Base-by-base conservation (phyloP, 2,113 vertebrate species). In the rabbit (Oryctolagus cuniculus) region DNA sequence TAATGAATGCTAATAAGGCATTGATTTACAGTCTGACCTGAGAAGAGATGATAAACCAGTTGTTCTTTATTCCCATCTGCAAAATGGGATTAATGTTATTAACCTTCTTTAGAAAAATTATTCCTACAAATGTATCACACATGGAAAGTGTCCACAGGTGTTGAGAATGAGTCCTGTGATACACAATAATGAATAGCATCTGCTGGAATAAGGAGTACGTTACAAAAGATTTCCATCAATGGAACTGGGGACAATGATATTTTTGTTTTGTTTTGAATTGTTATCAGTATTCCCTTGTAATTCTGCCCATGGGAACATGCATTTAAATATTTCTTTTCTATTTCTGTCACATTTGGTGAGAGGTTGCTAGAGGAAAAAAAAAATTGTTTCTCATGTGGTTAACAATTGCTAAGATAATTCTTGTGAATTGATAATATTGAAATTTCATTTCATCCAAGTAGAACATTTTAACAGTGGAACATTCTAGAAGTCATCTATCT, bases 71-170 rank as follows among this genome's bases (percentile, higher is more conserved):
- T 93, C 90, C 94, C 90, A 95, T 95, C 96, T 96, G 97, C 95
- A 90, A 96, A 97, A 97, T 97, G 96, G 97, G 96, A 96, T 96
- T 96, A 95, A 96, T 86, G 44, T 22, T 81, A 95, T 93, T 96
- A 97, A 96, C 85, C 92, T 92, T 87, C 78, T 93, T 92, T 86
- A 74, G 92, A 93, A 90, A 73, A 90, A 93, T 95, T 90, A 51
- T 19, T 53, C 49, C 49, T 78, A 73, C 34, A 80, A 87, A 64
- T 80, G 87, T 19, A 49, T 4, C 44, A 36, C 51, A 44, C 55
- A 61, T 6, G 69, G 24, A 84, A 95, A 78, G 79, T 85, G 61
- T 27, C 58, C 92, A 87, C 63, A 95, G 93, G 82, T 95, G 70
- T 92, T 69, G 63, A 87, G 16, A 80, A 69, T 63, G 73, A 88